A percentile compares a stretch with the other conserved stretches of the same genome.
phyloP scores from a whole-genome alignment of 2,888 invertebrate species.

The Cactoblastis cactorum region DNA sequence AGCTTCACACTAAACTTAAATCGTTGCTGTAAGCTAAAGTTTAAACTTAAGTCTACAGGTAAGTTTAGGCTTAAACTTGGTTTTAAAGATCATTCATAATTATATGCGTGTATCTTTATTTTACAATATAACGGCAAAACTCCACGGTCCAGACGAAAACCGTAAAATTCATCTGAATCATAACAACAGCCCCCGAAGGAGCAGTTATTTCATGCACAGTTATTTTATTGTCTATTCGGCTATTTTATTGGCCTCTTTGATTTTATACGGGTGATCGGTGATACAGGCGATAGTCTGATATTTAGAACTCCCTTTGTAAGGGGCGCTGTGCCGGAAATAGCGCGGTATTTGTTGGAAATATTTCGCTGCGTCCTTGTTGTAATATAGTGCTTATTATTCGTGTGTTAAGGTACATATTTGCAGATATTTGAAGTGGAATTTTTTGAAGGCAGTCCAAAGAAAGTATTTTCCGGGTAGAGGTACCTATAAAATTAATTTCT shows the following conservation, averaged over 20 bases:
- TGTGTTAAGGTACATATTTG: not conserved
- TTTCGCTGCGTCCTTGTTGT: not conserved
- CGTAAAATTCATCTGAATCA: slow-evolving; percentile 53
- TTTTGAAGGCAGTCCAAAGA: too few relatives aligned
- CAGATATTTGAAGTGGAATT: too few relatives aligned
- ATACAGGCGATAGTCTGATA: slow-evolving; percentile 6
- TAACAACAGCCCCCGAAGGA: slow-evolving; percentile 43
- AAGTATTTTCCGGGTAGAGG: too few relatives aligned
- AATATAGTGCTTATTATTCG: not conserved
- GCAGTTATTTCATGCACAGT: slow-evolving; percentile 27
- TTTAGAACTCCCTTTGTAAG: slow-evolving; percentile 4
- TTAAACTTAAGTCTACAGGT: too few relatives aligned
- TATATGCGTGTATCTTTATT: not conserved
- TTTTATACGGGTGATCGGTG: slow-evolving; percentile 21
- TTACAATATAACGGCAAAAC: slow-evolving; percentile 14
- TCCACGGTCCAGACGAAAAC: slow-evolving; percentile 40
- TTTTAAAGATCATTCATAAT: too few relatives aligned
- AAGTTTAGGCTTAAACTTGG: too few relatives aligned
- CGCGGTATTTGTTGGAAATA: not conserved
- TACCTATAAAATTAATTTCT: too few relatives aligned
- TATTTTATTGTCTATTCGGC: slow-evolving; percentile 39
- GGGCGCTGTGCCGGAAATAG: not conserved
- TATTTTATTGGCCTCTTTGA: slow-evolving; percentile 31
- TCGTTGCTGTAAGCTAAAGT: too few relatives aligned
- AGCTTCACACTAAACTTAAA: too few relatives aligned